Evolutionary conservation across 2,888 invertebrate species (phyloP), one percentile per base, ranked within the genome.

Genomic region (Drosophila kambysellisi): DNA sequence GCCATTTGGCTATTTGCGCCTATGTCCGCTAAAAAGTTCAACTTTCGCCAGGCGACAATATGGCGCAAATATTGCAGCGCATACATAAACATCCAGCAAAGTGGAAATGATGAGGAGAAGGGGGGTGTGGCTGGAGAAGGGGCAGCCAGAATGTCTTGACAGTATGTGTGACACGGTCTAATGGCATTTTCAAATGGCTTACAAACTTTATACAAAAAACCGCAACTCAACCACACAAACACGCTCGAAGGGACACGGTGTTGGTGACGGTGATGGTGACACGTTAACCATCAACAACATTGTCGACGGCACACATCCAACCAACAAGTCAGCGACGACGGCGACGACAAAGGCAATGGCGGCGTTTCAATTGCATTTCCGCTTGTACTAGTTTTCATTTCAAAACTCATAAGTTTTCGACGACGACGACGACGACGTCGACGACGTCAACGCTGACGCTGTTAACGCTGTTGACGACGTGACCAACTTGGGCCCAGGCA

Each of bases 311-410:
- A 67, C 75, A 69, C 77, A 76, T 72, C 62, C 52, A 73, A 29
- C 17, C 17, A 37, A 39, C 29, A 39, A 25, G 46, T 8, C 37
- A 11, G 32, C 63, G 35, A 58, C 71, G 70, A 63, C 72, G 66
- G 71, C 79, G 74, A 76, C 81, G 79, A 71, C 72, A 67, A 75
- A 79, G 66, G 79, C 87, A 86, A 87, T 88, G 77, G 87, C 83
- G 76, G 88, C 81, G 85, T 82, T 90, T 92, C 85, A 90, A 91
- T 92, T 91, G 91, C 89, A 91, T 91, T 92, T 91, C 91, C 92
- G 92, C 78, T 92, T 91, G 91, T 79, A 88, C 92, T 83, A 92
- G 83, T 92, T 92, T 90, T 82, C 91, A 82, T 83, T 82, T 81
- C 80, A 81, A 91, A 82, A 91, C 87, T 90, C 88, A 90, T 90